phyloP scores from a whole-genome alignment of 1,140 invertebrate genomes.

The Drosophila micromelanica region DNA sequence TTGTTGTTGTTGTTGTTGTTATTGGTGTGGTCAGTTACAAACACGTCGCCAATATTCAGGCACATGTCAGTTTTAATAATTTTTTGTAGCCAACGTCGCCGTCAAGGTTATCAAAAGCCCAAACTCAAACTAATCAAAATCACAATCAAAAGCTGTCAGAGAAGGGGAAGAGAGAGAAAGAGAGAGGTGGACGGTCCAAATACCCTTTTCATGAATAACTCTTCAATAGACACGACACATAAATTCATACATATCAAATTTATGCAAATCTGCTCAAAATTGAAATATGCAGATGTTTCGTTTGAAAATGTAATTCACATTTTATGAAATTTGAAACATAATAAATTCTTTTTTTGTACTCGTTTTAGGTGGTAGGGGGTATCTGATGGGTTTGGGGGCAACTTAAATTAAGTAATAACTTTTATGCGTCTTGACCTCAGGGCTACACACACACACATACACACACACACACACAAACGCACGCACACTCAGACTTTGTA shows the following conservation, averaged over 20 bases:
- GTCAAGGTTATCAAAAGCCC: constrained; percentile 34
- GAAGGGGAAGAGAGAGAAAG: not conserved
- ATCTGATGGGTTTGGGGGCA: constrained; percentile 41
- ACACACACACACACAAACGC: constrained; percentile 22
- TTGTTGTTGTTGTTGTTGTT: not conserved
- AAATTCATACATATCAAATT: constrained; percentile 41
- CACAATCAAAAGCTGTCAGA: constrained; percentile 5
- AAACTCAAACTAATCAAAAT: constrained; percentile 71
- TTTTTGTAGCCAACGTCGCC: constrained; percentile 29
- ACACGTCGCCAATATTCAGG: constrained; percentile 49
- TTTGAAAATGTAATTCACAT: constrained; percentile 72
- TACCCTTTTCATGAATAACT: constrained; percentile 77
- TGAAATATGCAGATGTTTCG: constrained; percentile 81
- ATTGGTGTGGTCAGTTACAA: constrained; percentile 21
- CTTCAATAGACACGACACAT: constrained; percentile 11
- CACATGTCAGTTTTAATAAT: constrained; percentile 69
- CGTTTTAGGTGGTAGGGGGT: constrained; percentile 4
- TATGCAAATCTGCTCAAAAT: constrained; percentile 77
- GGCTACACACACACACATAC: constrained; percentile 48
- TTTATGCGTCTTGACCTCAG: constrained; percentile 75
- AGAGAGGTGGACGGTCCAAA: constrained; percentile 1
- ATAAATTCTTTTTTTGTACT: constrained; percentile 59
- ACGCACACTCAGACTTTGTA: constrained; percentile 31
- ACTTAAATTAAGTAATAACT: constrained; percentile 83
- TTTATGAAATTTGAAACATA: constrained; percentile 80